phyloP scores from a whole-genome alignment of 1,140 invertebrate species.

The Thrips palmi region DNA sequence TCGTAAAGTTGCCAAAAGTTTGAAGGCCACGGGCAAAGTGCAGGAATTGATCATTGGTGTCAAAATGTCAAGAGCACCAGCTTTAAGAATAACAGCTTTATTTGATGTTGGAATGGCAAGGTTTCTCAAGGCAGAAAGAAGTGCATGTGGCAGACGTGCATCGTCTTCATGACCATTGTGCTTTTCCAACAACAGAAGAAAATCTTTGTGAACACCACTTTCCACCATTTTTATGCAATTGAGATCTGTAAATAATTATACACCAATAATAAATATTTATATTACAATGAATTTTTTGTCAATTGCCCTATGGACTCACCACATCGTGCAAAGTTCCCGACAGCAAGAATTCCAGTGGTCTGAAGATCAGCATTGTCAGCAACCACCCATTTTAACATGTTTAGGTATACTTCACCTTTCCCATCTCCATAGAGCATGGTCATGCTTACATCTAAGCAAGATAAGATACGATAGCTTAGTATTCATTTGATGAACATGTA shows the following conservation, averaged over 20 bases:
- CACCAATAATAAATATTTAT: constrained; percentile 2
- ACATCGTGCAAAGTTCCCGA: constrained; percentile 76
- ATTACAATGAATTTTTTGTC: constrained; percentile 7
- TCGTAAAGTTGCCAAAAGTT: constrained; percentile 63
- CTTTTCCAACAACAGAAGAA: constrained; percentile 38
- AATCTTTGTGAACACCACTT: constrained; percentile 52
- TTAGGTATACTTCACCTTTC: constrained; percentile 47
- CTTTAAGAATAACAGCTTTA: constrained; percentile 48
- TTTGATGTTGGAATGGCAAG: constrained; percentile 61
- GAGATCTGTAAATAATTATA: constrained; percentile 31
- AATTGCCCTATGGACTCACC: constrained; percentile 20
- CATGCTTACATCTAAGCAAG: constrained; percentile 64
- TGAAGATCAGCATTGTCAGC: constrained; percentile 52
- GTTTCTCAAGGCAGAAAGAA: constrained; percentile 63
- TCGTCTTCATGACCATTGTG: constrained; percentile 37
- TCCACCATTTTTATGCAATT: constrained; percentile 70
- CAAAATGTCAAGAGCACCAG: constrained; percentile 51
- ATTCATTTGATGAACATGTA: constrained; percentile 11
- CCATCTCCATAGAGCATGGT: constrained; percentile 52
- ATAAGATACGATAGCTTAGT: no score
- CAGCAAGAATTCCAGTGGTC: constrained; percentile 60
- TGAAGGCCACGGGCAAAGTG: constrained; percentile 64
- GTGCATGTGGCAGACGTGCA: constrained; percentile 61
- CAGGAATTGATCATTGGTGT: constrained; percentile 54
- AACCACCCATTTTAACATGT: constrained; percentile 57